These are phyloP conservation scores for Serilophus lunatus DNA, from an alignment of 2,113 vertebrate species.

Conservation along the genomic window DNA sequence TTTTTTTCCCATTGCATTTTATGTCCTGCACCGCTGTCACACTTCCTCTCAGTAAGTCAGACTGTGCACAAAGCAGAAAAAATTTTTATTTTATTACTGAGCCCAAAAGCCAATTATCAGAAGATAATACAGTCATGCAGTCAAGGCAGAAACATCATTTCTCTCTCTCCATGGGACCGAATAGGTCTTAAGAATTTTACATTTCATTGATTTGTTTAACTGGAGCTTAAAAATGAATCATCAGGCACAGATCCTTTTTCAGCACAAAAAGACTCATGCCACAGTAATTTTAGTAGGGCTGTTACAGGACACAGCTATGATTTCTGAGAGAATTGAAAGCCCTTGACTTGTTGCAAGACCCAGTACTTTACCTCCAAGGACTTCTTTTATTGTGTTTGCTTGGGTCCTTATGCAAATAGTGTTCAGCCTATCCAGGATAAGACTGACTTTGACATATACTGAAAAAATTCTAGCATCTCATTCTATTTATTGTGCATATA, in stretches of 20 bases:
- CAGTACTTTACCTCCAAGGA: not conserved
- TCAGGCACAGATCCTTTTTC: not conserved
- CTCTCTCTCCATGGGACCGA: not conserved
- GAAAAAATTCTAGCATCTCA: not conserved
- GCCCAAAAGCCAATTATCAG: constrained; percentile 18
- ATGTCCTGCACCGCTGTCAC: not conserved
- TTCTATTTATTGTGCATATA: not conserved
- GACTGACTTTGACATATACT: not conserved
- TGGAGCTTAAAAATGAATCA: not conserved
- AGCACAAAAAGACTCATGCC: not conserved
- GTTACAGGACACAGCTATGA: not conserved
- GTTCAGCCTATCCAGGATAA: not conserved
- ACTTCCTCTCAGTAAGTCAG: not conserved
- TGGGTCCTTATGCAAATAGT: not conserved
- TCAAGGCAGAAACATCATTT: constrained; percentile 10
- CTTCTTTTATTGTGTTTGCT: not conserved
- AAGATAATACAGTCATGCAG: not conserved
- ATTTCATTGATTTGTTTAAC: constrained; percentile 44
- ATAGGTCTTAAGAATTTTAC: not conserved
- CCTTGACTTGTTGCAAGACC: not conserved
- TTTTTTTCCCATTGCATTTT: not conserved
- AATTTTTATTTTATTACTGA: not conserved
- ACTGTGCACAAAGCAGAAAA: not conserved
- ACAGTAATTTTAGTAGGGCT: not conserved
- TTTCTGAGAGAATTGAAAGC: not conserved